Evolutionary conservation across 1,140 invertebrate genomes (phyloP).

Genomic region (Ephestia elutella): DNA sequence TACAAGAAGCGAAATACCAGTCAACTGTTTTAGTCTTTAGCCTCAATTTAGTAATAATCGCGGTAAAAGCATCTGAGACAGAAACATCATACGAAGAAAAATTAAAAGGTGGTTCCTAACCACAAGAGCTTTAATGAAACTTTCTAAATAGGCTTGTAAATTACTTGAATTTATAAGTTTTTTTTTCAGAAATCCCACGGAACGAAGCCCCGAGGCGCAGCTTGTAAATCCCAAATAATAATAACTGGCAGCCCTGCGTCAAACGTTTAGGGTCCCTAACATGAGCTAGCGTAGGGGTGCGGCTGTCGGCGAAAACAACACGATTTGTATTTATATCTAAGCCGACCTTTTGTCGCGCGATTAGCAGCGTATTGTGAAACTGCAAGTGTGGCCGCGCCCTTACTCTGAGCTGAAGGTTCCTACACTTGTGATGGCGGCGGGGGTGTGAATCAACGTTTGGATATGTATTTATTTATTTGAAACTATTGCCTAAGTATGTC

Average conservation of each 20-base stretch:
- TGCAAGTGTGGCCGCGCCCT: conserved; percentile 44
- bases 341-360: conserved; percentile 64
- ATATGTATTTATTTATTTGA: neutral
- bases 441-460: neutral
- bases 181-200: too few species aligned
- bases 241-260: neutral
- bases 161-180: too few species aligned
- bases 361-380: conserved; percentile 56
- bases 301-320: conserved; percentile 66
- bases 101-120: too few species aligned
- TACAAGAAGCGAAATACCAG: too few species aligned
- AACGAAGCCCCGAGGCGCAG: too few species aligned
- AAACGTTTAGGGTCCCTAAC: conserved; percentile 25
- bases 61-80: too few species aligned
- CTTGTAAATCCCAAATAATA: neutral
- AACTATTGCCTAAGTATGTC: too few species aligned
- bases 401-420: conserved; percentile 15
- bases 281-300: conserved; percentile 24
- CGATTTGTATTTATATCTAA: conserved; percentile 70
- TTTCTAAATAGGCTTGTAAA: too few species aligned
- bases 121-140: too few species aligned
- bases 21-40: too few species aligned
- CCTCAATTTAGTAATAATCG: too few species aligned
- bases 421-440: neutral
- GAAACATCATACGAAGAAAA: too few species aligned